Evolutionary conservation across 2,888 invertebrate species (phyloP).

Genomic region (Troides oblongomaculatus): DNA sequence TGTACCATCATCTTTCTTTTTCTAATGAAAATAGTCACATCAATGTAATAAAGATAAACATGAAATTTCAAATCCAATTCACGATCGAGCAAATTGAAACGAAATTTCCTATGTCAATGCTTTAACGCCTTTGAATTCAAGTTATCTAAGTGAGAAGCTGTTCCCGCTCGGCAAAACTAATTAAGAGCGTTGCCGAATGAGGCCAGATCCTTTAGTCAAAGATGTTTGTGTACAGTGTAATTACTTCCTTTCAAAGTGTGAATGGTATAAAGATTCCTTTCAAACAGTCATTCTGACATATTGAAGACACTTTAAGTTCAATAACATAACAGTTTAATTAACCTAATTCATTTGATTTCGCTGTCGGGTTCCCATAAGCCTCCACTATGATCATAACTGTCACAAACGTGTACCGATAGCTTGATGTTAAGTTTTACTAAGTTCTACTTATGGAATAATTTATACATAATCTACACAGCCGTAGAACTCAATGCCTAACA

Average conservation of each 20-base stretch:
- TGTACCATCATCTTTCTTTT: too few species aligned
- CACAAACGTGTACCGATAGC: too few species aligned
- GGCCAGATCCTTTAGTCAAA: conserved; percentile 16
- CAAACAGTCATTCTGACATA: conserved; percentile 1
- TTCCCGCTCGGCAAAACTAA: conserved; percentile 24
- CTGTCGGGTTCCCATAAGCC: too few species aligned
- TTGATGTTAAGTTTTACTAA: too few species aligned
- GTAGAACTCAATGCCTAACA: too few species aligned
- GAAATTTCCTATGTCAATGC: conserved; percentile 11
- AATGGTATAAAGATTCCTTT: conserved; percentile 17
- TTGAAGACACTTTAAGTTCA: neutral
- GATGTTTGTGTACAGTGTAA: conserved; percentile 24
- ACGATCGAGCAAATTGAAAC: neutral
- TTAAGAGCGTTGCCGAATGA: conserved; percentile 21
- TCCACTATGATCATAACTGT: too few species aligned
- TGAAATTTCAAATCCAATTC: neutral
- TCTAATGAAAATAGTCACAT: too few species aligned
- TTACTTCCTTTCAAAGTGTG: conserved; percentile 25
- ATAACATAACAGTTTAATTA: neutral
- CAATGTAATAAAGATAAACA: too few species aligned
- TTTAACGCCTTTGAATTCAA: conserved; percentile 12
- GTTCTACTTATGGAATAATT: too few species aligned
- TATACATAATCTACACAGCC: too few species aligned
- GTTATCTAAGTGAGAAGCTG: conserved; percentile 18
- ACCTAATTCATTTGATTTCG: too few species aligned